Conservation (phyloP, 2,113 vertebrate species). For the Macaca nemestrina region DNA sequence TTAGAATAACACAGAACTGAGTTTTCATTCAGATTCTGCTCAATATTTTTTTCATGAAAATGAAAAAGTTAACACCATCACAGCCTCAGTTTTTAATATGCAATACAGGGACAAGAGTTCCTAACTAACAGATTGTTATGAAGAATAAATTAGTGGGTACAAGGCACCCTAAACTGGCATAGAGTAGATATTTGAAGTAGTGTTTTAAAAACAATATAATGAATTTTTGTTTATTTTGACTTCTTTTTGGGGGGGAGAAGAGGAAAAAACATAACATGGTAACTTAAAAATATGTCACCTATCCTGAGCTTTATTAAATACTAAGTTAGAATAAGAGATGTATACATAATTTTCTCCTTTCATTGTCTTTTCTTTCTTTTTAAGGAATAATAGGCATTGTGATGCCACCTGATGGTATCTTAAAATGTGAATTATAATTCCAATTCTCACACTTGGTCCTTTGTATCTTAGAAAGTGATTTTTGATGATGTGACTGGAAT, state of each 20-base stretch:
- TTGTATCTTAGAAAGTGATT: slow-evolving; percentile 66
- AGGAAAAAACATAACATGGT: neutral
- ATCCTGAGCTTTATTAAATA: neutral
- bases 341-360: neutral
- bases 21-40: slow-evolving; percentile 19
- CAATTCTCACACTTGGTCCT: neutral
- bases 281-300: neutral
- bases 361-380: neutral
- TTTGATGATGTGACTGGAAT: slow-evolving; percentile 52
- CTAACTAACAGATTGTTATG: neutral
- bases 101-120: neutral
- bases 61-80: neutral
- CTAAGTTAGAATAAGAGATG: neutral
- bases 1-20: neutral
- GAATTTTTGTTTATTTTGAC: neutral
- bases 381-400: neutral
- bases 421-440: slow-evolving; percentile 21
- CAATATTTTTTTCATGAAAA: neutral
- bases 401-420: neutral
- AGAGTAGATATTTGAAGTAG: neutral
- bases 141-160: neutral
- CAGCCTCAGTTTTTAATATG: neutral
- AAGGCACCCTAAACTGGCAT: neutral
- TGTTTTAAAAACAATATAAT: neutral
- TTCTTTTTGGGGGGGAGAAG: neutral